Conservation (phyloP, 1,140 invertebrate genomes). For the Drosophila lini region DNA sequence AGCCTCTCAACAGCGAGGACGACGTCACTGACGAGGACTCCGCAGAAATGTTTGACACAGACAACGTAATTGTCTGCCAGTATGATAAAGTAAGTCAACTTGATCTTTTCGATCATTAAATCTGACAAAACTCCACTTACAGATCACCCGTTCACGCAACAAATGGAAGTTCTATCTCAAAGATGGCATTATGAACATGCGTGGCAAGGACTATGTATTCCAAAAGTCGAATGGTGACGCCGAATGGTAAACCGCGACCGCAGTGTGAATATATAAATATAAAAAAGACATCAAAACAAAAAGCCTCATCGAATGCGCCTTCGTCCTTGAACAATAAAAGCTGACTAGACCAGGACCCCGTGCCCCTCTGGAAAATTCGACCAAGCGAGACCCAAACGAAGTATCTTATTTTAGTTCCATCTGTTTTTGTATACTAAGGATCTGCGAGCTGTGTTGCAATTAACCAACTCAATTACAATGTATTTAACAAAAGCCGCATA, state of each 20-base stretch:
- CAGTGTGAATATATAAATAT: slow-evolving; percentile 29
- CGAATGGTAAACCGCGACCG: slow-evolving; percentile 91
- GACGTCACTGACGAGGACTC: slow-evolving; percentile 99
- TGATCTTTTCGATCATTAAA: accelerated
- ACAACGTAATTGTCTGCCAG: slow-evolving; percentile 99
- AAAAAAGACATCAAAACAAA: slow-evolving; percentile 63
- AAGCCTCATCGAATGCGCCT: slow-evolving; percentile 70
- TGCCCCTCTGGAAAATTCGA: slow-evolving; percentile 23
- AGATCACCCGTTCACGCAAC: slow-evolving; percentile 98
- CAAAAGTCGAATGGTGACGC: slow-evolving; percentile 99
- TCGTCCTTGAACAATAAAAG: slow-evolving; percentile 21
- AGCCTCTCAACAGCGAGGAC: slow-evolving; percentile 97
- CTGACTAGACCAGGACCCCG: slow-evolving; percentile 4
- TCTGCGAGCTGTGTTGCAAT: slow-evolving; percentile 49
- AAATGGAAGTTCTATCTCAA: slow-evolving; percentile 99
- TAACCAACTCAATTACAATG: slow-evolving; percentile 57
- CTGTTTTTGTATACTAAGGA: slow-evolving; percentile 45
- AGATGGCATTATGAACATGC: slow-evolving; percentile 99
- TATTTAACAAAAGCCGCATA: slow-evolving; percentile 57
- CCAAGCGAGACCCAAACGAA: slow-evolving; percentile 49
- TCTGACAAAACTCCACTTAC: not conserved
- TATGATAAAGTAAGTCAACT: slow-evolving; percentile 94
- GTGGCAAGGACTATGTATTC: slow-evolving; percentile 99
- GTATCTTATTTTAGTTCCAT: slow-evolving; percentile 55
- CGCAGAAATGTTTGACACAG: slow-evolving; percentile 97